phyloP scores from a whole-genome alignment of 2,888 invertebrate genomes.

The Lathronympha strigana region DNA sequence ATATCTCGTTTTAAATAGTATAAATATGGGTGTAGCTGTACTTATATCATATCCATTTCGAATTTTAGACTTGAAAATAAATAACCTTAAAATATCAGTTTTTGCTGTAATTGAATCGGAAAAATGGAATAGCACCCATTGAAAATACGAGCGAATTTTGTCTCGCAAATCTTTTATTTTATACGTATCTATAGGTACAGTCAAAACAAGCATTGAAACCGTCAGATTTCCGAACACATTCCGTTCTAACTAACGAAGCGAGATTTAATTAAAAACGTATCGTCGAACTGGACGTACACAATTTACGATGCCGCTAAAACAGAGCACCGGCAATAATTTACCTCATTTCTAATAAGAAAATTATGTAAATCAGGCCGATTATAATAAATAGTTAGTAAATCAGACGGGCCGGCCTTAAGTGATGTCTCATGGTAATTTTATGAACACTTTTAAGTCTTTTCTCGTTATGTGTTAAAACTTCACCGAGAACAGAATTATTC shows the following conservation, averaged over 20 bases:
- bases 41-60: no score
- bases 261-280: slow-evolving; percentile 77
- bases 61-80: no score
- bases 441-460: slow-evolving; percentile 37
- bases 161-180: background rate
- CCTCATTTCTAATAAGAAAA: slow-evolving; percentile 78
- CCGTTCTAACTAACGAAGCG: slow-evolving; percentile 65
- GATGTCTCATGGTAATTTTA: slow-evolving; percentile 42
- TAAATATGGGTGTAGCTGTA: no score
- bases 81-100: background rate
- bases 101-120: background rate
- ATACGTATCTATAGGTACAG: slow-evolving; percentile 42
- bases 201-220: slow-evolving; percentile 54
- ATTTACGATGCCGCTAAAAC: slow-evolving; percentile 81
- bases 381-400: slow-evolving; percentile 75
- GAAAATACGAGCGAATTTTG: background rate
- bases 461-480: slow-evolving; percentile 36
- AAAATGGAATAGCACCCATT: background rate
- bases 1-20: no score
- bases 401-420: slow-evolving; percentile 40
- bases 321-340: slow-evolving; percentile 70
- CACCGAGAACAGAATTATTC: slow-evolving; percentile 16
- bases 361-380: slow-evolving; percentile 78
- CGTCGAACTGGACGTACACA: slow-evolving; percentile 60
- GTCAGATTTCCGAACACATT: slow-evolving; percentile 57